A percentile compares a stretch with the other conserved stretches of the same genome.
phyloP scores from a whole-genome alignment of 92 coral and sea anemone species.

The Zoanthus gigantus region DNA sequence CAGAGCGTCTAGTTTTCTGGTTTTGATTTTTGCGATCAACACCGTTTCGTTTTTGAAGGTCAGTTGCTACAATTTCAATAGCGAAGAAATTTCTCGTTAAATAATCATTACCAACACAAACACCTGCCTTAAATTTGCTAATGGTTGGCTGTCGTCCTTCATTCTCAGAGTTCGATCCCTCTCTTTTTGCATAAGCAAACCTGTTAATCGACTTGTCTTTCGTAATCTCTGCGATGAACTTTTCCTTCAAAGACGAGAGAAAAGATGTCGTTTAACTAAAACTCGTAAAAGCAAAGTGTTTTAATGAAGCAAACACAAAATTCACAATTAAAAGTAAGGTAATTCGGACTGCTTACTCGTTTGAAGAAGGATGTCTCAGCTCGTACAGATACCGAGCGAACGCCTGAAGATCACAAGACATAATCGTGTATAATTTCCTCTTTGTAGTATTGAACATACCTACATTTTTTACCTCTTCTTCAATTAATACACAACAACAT shows the following conservation, averaged over 20 bases:
- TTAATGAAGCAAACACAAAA: background rate
- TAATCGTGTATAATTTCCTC: too few species aligned
- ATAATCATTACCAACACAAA: background rate
- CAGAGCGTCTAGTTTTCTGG: too few species aligned
- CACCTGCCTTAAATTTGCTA: slow-evolving; percentile 31
- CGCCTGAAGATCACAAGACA: slow-evolving; percentile 8
- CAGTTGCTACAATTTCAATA: too few species aligned
- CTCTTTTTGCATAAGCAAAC: slow-evolving; percentile 33
- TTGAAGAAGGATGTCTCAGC: slow-evolving; percentile 38
- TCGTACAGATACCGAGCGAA: slow-evolving; percentile 46
- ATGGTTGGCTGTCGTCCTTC: slow-evolving; percentile 30
- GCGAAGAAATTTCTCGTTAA: too few species aligned
- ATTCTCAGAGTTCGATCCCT: slow-evolving; percentile 36
- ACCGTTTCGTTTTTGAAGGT: too few species aligned
- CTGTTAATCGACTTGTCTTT: slow-evolving; percentile 7
- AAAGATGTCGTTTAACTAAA: background rate
- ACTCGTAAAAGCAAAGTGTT: background rate
- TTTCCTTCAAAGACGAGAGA: background rate
- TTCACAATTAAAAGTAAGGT: background rate
- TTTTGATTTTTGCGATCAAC: too few species aligned
- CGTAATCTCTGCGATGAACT: background rate
- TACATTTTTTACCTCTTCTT: too few species aligned
- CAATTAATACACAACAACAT: too few species aligned
- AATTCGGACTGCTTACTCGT: slow-evolving; percentile 19
- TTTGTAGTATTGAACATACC: background rate